Base-by-base conservation (phyloP, 2,113 vertebrate species). In the Tragelaphus imberbis region DNA sequence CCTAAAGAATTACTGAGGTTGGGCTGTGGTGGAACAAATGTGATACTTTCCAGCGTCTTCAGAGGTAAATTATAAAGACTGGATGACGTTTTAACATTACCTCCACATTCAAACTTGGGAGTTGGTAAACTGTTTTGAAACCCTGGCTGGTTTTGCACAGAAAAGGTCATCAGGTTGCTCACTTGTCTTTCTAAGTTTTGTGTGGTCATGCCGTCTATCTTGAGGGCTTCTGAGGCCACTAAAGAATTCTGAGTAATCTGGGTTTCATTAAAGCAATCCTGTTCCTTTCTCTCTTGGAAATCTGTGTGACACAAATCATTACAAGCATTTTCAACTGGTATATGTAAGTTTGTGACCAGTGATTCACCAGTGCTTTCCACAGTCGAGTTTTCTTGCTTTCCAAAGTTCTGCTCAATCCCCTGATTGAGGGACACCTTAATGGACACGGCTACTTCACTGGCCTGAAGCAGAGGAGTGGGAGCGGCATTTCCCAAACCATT, bases 21-120 rank as follows among this genome's bases (percentile, higher is more conserved):
- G 79, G 98, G 93, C 84, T 99, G 98, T 0, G 98, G 88, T 77
- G 98, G 97, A 97, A 98, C 96, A 98, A 98, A 98, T 0, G 98
- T 77, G 96, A 99, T 98, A 96, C 98, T 98, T 98, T 99, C 99
- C 93, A 99, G 97, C 21, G 99, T 99, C 97, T 99, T 99, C 95
- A 99, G 98, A 98, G 99, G 98, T 90, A 99, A 97, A 96, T 97
- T 98, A 92, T 98, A 99, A 3, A 98, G 97, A 97, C 58, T 98
- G 81, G 98, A 88, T 90, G 98, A 97, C 95, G 98, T 84, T 97
- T 99, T 99, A 95, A 98, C 97, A 97, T 97, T 98, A 97, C 98
- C 98, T 97, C 98, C 98, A 97, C 98, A 98, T 85, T 98, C 98
- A 98, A 98, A 98, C 97, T 99, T 99, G 88, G 99, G 97, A 97